phyloP scores from a whole-genome alignment of 2,888 invertebrate species.

The Drosophila percnosoma region DNA sequence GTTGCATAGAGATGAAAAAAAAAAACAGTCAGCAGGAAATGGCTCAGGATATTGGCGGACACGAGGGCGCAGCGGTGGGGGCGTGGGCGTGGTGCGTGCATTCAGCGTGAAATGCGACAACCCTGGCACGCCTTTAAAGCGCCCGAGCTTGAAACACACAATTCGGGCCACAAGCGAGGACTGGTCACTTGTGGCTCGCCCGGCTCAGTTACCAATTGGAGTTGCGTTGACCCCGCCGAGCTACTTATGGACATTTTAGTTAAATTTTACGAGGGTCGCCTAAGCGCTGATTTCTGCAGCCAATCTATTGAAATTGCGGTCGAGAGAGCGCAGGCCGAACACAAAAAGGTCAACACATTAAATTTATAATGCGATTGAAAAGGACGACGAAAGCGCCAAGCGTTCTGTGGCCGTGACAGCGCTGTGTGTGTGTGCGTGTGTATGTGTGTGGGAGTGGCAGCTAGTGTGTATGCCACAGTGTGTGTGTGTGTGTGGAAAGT shows the following conservation, averaged over 20 bases:
- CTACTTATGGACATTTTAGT: constrained; percentile 77
- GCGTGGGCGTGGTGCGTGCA: constrained; percentile 51
- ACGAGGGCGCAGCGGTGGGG: constrained; percentile 1
- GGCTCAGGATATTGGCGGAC: constrained; percentile 68
- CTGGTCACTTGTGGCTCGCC: constrained; percentile 59
- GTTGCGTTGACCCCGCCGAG: constrained; percentile 25
- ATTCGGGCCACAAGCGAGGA: not conserved
- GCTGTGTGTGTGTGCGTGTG: constrained; percentile 4
- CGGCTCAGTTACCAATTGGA: constrained; percentile 22
- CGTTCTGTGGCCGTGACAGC: constrained; percentile 17
- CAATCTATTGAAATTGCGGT: constrained; percentile 79
- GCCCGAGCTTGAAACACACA: constrained; percentile 24
- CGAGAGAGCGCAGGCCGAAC: constrained; percentile 53
- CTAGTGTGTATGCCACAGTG: constrained; percentile 7
- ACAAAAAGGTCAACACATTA: constrained; percentile 75
- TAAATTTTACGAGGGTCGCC: constrained; percentile 71
- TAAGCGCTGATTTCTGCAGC: constrained; percentile 56
- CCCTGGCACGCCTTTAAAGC: constrained; percentile 36
- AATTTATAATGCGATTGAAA: constrained; percentile 79
- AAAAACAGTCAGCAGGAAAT: constrained; percentile 60
- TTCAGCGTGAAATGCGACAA: constrained; percentile 66
- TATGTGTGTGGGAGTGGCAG: constrained; percentile 9
- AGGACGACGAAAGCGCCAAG: constrained; percentile 31
- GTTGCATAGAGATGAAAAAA: constrained; percentile 3
- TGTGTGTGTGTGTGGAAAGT: constrained; percentile 19